These are phyloP conservation scores for Caenorhabditis angaria DNA, from an alignment of 2,888 invertebrate species.

Conservation along the genomic window DNA sequence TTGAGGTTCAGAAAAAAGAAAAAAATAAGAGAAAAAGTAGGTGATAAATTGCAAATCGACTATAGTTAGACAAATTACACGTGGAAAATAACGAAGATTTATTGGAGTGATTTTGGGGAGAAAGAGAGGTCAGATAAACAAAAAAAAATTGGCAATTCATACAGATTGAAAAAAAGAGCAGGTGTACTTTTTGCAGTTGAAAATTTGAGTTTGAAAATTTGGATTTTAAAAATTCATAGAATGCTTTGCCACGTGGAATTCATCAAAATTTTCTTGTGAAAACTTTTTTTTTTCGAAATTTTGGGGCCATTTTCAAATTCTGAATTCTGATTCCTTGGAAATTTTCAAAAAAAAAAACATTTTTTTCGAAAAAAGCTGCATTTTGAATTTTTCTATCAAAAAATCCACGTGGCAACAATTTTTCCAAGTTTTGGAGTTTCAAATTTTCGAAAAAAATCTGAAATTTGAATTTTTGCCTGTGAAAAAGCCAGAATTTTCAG, in stretches of 20 bases:
- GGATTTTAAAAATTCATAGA: too few relatives aligned
- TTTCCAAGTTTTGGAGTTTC: neutral
- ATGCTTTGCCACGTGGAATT: neutral
- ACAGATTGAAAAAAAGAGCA: too few relatives aligned
- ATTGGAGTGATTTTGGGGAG: neutral
- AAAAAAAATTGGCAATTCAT: too few relatives aligned
- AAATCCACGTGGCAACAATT: neutral
- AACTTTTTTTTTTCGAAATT: neutral
- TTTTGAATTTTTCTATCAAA: neutral
- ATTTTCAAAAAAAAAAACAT: neutral
- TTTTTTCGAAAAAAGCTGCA: neutral
- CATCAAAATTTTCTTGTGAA: neutral
- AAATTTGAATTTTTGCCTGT: neutral
- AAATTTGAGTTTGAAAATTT: too few relatives aligned
- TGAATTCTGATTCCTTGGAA: neutral
- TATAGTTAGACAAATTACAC: constrained; percentile 3
- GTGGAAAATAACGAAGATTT: too few relatives aligned
- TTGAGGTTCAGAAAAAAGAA: too few relatives aligned
- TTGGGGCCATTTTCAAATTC: neutral
- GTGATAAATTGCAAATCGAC: neutral
- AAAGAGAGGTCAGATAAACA: too few relatives aligned
- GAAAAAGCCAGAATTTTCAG: neutral
- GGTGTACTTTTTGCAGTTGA: too few relatives aligned
- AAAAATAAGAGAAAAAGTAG: neutral
- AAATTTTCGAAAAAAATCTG: neutral